Evolutionary conservation across 2,113 vertebrate species (phyloP).

Genomic region (Anarhynchus alexandrinus): DNA sequence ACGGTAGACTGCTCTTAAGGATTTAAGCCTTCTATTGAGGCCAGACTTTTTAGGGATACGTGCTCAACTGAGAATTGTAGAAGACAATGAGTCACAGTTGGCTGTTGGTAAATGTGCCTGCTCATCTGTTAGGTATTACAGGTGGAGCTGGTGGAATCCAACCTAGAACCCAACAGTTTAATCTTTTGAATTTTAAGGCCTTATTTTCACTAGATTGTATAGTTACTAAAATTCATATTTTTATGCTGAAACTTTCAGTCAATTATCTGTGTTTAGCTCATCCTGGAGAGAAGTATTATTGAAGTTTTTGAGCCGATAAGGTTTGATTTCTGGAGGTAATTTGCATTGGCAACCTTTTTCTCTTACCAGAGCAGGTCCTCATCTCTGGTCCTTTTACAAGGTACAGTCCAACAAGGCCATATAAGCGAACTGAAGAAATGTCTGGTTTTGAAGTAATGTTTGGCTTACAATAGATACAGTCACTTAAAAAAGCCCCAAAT

Average conservation of each 20-base stretch:
- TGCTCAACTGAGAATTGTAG: background rate
- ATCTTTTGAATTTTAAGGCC: background rate
- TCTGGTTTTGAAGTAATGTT: background rate
- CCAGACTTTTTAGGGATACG: background rate
- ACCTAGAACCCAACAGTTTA: background rate
- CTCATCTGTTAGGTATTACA: background rate
- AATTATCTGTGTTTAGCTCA: background rate
- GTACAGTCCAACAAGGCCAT: background rate
- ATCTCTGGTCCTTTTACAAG: background rate
- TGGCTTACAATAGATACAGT: background rate
- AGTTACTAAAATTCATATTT: background rate
- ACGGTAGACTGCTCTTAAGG: background rate
- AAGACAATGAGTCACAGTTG: background rate
- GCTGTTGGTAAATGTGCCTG: background rate
- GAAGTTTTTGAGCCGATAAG: background rate
- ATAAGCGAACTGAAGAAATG: background rate
- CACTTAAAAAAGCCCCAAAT: background rate
- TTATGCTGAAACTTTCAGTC: background rate
- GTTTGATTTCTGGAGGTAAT: background rate
- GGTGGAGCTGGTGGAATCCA: background rate
- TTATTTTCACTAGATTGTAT: background rate
- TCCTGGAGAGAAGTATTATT: background rate
- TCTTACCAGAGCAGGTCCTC: background rate
- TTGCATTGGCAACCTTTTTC: background rate
- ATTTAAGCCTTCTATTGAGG: background rate